phyloP scores from a whole-genome alignment of 2,888 invertebrate species.

The Tachina lurida region DNA sequence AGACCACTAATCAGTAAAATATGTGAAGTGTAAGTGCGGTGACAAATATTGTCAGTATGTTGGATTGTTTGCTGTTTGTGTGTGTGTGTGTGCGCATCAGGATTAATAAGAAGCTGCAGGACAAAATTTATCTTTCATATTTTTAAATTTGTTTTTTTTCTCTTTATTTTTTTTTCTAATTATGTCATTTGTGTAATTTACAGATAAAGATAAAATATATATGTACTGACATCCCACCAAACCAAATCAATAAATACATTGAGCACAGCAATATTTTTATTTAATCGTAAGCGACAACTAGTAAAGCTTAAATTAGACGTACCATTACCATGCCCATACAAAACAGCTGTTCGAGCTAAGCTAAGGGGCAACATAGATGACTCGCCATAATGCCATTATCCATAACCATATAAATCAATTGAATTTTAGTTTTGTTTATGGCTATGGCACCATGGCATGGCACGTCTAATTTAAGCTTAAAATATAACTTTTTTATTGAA shows the following conservation, averaged over 20 bases:
- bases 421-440: no score
- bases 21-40: slow-evolving; percentile 38
- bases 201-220: not conserved
- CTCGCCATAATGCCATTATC: no score
- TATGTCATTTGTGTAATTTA: slow-evolving; percentile 35
- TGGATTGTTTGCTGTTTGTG: not conserved
- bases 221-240: not conserved
- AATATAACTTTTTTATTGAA: no score
- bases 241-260: not conserved
- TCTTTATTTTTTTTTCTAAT: not conserved
- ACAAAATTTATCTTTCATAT: slow-evolving; percentile 29
- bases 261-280: no score
- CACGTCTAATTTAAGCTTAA: no score
- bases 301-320: no score
- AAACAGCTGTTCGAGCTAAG: no score
- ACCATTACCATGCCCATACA: no score
- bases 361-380: no score
- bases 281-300: no score
- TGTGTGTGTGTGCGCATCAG: not conserved
- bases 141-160: not conserved
- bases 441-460: no score
- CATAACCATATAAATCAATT: no score
- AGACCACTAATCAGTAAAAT: slow-evolving; percentile 50
- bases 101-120: slow-evolving; percentile 38
- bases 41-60: not conserved